phyloP scores from a whole-genome alignment of 1,140 invertebrate genomes.

The Chymomyza costata region DNA sequence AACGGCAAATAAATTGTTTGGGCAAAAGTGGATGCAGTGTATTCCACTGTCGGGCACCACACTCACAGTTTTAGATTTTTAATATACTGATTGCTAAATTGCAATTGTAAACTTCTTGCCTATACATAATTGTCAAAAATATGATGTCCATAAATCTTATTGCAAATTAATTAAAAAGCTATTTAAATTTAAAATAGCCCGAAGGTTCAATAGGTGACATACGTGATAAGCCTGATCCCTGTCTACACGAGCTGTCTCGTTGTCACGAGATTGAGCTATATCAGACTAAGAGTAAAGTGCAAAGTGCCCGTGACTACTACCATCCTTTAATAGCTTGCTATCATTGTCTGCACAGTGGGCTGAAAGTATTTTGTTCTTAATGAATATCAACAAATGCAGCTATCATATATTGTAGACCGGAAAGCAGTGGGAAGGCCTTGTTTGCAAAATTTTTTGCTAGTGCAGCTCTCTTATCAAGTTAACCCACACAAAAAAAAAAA shows the following conservation, averaged over 20 bases:
- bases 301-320: constrained; percentile 32
- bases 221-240: constrained; percentile 22
- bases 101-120: too few relatives aligned
- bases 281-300: constrained; percentile 10
- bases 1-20: too few relatives aligned
- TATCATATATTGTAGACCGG: constrained; percentile 11
- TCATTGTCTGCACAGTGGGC: constrained; percentile 5
- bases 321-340: constrained; percentile 30
- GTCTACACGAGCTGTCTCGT: not conserved
- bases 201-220: constrained; percentile 27
- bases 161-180: constrained; percentile 57
- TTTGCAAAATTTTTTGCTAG: constrained; percentile 11
- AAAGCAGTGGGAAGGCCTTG: constrained; percentile 21
- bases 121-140: too few relatives aligned
- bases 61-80: too few relatives aligned
- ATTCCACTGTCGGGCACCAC: too few relatives aligned
- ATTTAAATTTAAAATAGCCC: constrained; percentile 39
- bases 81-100: too few relatives aligned
- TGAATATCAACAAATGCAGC: not conserved
- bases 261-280: too few relatives aligned
- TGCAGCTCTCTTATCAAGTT: constrained; percentile 25
- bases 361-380: constrained; percentile 2
- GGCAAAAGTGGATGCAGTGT: too few relatives aligned
- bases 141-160: constrained; percentile 56
- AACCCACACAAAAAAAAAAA: constrained; percentile 17